Evolutionary conservation across 2,113 vertebrate species (phyloP), one percentile per base, ranked within the genome.

Genomic region (Sardina pilchardus): DNA sequence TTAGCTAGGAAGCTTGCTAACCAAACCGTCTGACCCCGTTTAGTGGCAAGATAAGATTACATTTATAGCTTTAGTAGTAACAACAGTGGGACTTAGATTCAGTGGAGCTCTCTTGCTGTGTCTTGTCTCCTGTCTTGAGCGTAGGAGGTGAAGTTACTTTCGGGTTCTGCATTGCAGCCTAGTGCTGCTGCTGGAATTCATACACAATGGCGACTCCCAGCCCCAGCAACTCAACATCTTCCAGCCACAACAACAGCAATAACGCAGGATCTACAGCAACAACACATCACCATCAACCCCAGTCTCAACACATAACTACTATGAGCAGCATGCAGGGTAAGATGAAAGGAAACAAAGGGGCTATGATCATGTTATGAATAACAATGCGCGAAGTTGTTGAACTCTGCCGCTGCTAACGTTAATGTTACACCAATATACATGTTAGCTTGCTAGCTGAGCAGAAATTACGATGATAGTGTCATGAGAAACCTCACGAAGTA

Each of bases 241-340:
- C 93, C 88, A 87, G 93, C 88, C 88, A 91, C 56, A 92, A 88
- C 91, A 63, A 78, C 71, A 88, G 87, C 90, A 88, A 90, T 84
- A 88, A 82, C 84, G 82, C 88, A 12, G 93, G 91, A 30, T 81
- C 91, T 47, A 85, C 93, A 80, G 85, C 95, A 0, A 82, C 90
- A 89, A 84, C 94, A 92, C 93, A 92, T 45, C 91, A 89, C 36
- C 90, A 86, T 81, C 94, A 93, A 75, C 75, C 88, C 53, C 93
- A 93, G 88, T 34, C 90, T 6, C 95, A 94, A 82, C 93, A 95
- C 91, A 91, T 93, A 47, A 94, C 93, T 53, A 95, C 96, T 39
- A 94, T 96, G 93, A 96, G 96, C 97, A 96, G 96, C 96, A 96
- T 97, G 96, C 97, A 97, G 94, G 97, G 97, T 97, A 90, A 97